Evolutionary conservation across 2,888 invertebrate species (phyloP), one percentile per base, ranked within the genome.

Genomic region (Agrochola litura): DNA sequence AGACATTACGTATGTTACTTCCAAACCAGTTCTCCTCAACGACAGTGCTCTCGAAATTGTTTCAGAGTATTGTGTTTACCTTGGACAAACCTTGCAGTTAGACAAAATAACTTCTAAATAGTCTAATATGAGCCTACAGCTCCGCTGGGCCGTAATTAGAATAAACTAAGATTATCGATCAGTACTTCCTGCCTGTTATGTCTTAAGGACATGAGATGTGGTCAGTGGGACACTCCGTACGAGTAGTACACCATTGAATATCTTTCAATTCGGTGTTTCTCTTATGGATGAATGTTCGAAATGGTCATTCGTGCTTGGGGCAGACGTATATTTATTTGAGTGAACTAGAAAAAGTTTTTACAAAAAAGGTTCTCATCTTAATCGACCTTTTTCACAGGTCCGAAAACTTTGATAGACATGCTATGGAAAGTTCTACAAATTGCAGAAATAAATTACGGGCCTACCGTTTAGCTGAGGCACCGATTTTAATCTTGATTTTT

Each of bases 51-150:
- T 43, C 4, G 30, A 43, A 43, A 41, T 52, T 52, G 12, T 52
- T 61, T 54, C 30, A 74, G 43, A 54, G 46, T 63, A 19, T 74
- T 46, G 19, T 54, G n/a, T n/a, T 63, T 54, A 63, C 61, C 30
- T 74, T 63, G 43, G 14, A 0, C 19, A 46, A 54, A 75, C 37
- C 46, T 64, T 37, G 54, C 46, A 56, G 14, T 75, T 75, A 71
- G 49, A 22, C 41, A 73, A 74, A 61, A 61, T 75, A 43, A 61
- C 22, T 61, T 73, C 25, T 25, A 43, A 30, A 2, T 30, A 30
- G 41, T 16, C 12, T 60, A 71, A 49, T 43, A 49, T n/a, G 10
- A 72, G 46, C 41, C 14, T 25, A 49, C 49, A 72, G 37, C 25
- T 52, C 16, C 46, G 6, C 49, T 72, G 9, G 19, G 37, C 3